Evolutionary conservation across 2,113 vertebrate genomes (phyloP), one percentile per base, ranked within the genome.

Genomic region (Psilopsiagon aurifrons): DNA sequence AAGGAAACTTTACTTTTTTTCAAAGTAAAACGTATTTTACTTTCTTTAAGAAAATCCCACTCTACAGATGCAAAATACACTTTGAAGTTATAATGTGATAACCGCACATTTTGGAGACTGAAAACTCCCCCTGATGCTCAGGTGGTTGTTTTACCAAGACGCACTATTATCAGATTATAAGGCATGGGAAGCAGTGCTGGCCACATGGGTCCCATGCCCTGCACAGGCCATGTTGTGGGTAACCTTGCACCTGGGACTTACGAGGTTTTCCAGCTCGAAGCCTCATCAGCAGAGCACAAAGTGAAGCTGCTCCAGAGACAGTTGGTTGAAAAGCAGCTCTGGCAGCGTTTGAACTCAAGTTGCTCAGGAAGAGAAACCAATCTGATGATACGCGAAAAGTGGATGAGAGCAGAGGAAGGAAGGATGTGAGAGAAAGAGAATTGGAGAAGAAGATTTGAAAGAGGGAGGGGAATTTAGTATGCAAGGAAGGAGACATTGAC

Each of bases 291-390:
- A 64, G 62, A 87, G 92, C 66, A 41, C 91, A n/a, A 86, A 63
- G 94, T 39, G 96, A 97, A 90, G 95, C 92, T 81, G 81, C 96
- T 98, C 97, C 97, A 97, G 78, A 94, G 96, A 84, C 96, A 95
- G 76, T 4, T 9, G 91, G 95, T 73, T 60, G 94, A 92, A 90
- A 93, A 81, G 87, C 91, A 96, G 94, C 96, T 95, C 87, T 95
- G 96, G 88, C 33, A 70, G 95, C n/a, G 49, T 66, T 87, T 92
- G 97, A 86, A 91, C 68, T 79, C 94, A 79, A 97, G 96, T 52
- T 80, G 84, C 25, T 91, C 80, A 13, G 97, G 96, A 93, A 97
- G 82, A 95, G 93, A 96, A 76, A 95, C 57, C 85, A 24, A 25
- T 70, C 97, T 97, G 97, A 86, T 7, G 92, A 94, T 0, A n/a